Conservation (phyloP, 1,140 invertebrate species). For the Zaprionus capensis region DNA sequence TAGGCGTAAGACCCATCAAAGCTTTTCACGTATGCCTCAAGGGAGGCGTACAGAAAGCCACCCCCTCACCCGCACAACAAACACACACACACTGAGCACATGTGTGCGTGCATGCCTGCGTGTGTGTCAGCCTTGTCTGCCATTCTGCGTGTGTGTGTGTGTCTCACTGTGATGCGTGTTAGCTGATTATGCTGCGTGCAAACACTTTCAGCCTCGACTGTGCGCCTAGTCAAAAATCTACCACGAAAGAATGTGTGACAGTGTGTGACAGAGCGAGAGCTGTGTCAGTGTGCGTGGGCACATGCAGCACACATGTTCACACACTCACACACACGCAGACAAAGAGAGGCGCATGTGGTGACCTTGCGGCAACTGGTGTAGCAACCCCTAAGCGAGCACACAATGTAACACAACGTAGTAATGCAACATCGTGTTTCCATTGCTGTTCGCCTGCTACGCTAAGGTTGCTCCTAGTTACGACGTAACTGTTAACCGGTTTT, state of each 20-base stretch:
- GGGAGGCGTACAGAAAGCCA: neutral
- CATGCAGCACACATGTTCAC: constrained; percentile 14
- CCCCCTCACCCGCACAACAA: constrained; percentile 1
- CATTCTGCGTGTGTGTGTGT: constrained; percentile 32
- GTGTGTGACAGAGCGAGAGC: constrained; percentile 53
- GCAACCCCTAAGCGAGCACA: constrained; percentile 56
- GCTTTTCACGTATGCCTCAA: constrained; percentile 22
- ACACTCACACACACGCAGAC: constrained; percentile 1
- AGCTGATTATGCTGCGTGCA: constrained; percentile 22
- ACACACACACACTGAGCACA: constrained; percentile 13
- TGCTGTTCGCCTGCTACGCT: constrained; percentile 72
- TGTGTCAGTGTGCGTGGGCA: constrained; percentile 51
- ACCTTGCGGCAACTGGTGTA: constrained; percentile 48
- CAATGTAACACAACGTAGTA: constrained; percentile 77
- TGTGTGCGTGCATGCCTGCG: constrained; percentile 42
- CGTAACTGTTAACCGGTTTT: constrained; percentile 82
- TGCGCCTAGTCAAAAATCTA: constrained; percentile 73
- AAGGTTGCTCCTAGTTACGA: constrained; percentile 84
- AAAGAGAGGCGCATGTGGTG: constrained; percentile 1
- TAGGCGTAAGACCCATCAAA: neutral
- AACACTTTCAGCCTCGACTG: constrained; percentile 43
- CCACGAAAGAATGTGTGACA: constrained; percentile 83
- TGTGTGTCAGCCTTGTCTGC: constrained; percentile 3
- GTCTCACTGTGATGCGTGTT: constrained; percentile 12
- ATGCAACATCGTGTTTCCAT: constrained; percentile 15